Evolutionary conservation across 2,797 vertebrate species (phyloP).

Genomic region (Gymnothorax reevesii): DNA sequence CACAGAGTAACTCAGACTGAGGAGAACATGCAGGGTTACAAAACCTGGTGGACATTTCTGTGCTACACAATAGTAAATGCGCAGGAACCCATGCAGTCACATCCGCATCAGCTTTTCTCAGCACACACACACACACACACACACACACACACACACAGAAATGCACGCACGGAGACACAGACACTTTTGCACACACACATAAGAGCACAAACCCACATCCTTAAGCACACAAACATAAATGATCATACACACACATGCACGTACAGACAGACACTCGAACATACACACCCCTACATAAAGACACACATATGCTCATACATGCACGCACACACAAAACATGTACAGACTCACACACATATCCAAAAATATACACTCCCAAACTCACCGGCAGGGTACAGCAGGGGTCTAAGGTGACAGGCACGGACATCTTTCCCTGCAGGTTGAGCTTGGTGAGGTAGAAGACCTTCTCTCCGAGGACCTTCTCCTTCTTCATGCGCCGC

Average conservation of each 20-base stretch:
- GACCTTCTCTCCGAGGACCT: conserved; percentile 93
- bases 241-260: not conserved
- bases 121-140: not conserved
- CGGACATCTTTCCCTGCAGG: conserved; percentile 94
- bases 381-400: conserved; percentile 89
- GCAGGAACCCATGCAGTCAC: not conserved
- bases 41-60: too few species aligned
- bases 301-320: conserved; percentile 13
- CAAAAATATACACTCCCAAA: conserved; percentile 30
- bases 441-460: conserved; percentile 98
- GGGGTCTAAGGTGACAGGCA: conserved; percentile 90
- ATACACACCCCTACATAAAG: not conserved
- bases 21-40: too few species aligned
- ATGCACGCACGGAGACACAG: not conserved
- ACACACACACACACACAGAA: not conserved
- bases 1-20: too few species aligned
- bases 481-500: conserved; percentile 93
- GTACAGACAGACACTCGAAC: not conserved
- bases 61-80: not conserved
- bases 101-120: too few species aligned
- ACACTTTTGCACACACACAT: not conserved
- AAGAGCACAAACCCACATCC: not conserved
- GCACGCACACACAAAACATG: not conserved
- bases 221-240: not conserved
- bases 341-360: not conserved